Base-by-base conservation (phyloP, 2,797 vertebrate species). In the Hyperoplus lanceolatus region DNA sequence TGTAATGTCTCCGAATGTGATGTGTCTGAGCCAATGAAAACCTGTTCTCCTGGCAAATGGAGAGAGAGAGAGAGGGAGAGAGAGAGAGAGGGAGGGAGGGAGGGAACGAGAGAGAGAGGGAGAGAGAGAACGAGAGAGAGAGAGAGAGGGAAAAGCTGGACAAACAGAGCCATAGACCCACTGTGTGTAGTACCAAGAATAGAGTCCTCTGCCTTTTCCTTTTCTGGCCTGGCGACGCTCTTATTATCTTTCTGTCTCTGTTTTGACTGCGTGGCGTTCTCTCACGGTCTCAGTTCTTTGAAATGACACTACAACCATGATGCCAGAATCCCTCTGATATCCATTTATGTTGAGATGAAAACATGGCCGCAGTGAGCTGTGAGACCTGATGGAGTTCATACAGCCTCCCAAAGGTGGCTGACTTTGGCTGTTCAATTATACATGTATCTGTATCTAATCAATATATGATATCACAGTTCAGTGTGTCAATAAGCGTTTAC, bases 11-110 rank as follows among this genome's bases (percentile, higher is more conserved):
- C 75, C 42, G 62, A 71, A 5, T 73, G 71, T 10, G 70, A 55
- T 65, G 57, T n/a, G 36, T n/a, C n/a, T 9, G 15, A 60, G 79
- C 83, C 92, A 94, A 82, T 55, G 72, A 66, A 87, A 94, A 91
- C 82, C 56, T 75, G 83, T 70, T 78, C 60, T 77, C 51, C 79
- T 90, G 85, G 88, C 91, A 85, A n/a, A 64, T 2, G 77, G 80
- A 86, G 68, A 85, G 65, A 87, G 82, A 70, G 48, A 39, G 10
- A 6, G 59, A 3, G 29, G 38, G 10, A 8, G 59, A 76, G 80
- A 86, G 68, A 85, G 65, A 86, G 82, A 70, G 48, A 85, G 65
- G 86, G 82, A 70, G 45, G 39, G 10, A 8, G 59, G 85, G 68
- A 85, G 65, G 86, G 82, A 70, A 43, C 41, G 10, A 8, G 59